Conservation (phyloP, 2,888 invertebrate genomes). For the Brachypalpus laphriformis region DNA sequence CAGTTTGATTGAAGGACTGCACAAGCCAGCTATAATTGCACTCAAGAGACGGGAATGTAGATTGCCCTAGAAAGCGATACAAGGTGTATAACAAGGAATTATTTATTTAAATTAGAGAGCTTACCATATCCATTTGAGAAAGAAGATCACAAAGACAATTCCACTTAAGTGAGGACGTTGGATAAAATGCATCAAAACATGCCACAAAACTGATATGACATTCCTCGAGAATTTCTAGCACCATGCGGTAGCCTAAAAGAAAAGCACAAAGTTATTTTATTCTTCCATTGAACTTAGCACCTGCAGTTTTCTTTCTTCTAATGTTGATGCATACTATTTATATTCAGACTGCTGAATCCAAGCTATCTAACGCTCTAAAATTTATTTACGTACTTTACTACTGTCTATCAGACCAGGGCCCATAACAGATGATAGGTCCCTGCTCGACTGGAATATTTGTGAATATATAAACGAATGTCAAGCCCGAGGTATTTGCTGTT, state of each 20-base stretch:
- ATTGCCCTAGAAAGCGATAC: conserved; percentile 58
- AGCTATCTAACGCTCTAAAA: too few species aligned
- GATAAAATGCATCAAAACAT: conserved; percentile 98
- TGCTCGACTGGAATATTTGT: too few species aligned
- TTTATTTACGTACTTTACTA: too few species aligned
- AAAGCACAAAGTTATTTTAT: neutral
- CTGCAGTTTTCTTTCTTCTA: too few species aligned
- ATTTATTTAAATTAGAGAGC: conserved; percentile 35
- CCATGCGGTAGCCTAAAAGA: conserved; percentile 85
- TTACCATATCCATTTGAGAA: conserved; percentile 88
- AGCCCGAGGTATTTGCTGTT: too few species aligned
- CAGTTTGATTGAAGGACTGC: conserved; percentile 89
- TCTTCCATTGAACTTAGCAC: too few species aligned
- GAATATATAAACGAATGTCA: too few species aligned
- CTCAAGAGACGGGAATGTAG: conserved; percentile 86
- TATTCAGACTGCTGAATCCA: too few species aligned
- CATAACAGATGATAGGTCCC: too few species aligned
- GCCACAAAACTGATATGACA: conserved; percentile 95
- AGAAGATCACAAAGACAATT: conserved; percentile 93
- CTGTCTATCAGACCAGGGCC: too few species aligned
- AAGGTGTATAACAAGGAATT: neutral
- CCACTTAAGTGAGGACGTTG: conserved; percentile 96
- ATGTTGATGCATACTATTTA: too few species aligned
- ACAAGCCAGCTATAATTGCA: conserved; percentile 93
- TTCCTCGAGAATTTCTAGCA: conserved; percentile 91